Percentiles rank a stretch among this genome's conserved stretches.
Conservation (phyloP, 2,888 invertebrate genomes). For the Helobdella robusta region DNA sequence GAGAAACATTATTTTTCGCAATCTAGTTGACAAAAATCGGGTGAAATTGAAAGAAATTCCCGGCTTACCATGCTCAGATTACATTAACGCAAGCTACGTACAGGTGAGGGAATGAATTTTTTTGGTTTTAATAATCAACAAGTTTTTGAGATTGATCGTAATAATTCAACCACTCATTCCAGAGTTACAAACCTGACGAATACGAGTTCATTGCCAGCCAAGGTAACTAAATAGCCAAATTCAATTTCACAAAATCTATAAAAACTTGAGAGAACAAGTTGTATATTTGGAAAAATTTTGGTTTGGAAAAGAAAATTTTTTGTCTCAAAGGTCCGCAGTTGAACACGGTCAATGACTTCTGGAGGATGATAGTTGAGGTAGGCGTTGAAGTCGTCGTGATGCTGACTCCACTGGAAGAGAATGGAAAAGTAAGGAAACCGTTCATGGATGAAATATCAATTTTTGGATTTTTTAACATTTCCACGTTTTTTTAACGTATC, state of each 20-base stretch:
- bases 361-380: slow-evolving; percentile 97
- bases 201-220: not conserved
- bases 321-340: slow-evolving; percentile 28
- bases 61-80: slow-evolving; percentile 42
- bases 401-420: slow-evolving; percentile 90
- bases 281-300: too few relatives aligned
- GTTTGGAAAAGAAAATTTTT: too few relatives aligned
- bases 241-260: not conserved
- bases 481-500: too few relatives aligned
- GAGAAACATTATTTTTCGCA: not conserved
- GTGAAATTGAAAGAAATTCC: slow-evolving; percentile 41
- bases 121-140: not conserved
- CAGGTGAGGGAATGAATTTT: slow-evolving; percentile 41
- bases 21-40: slow-evolving; percentile 46
- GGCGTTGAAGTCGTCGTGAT: slow-evolving; percentile 84
- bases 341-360: slow-evolving; percentile 81
- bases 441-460: too few relatives aligned
- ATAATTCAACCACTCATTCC: too few relatives aligned
- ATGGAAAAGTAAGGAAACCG: slow-evolving; percentile 73
- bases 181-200: too few relatives aligned
- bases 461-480: too few relatives aligned
- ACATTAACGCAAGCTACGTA: slow-evolving; percentile 48
- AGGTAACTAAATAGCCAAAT: not conserved
- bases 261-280: not conserved
- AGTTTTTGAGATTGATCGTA: too few relatives aligned